Conservation (phyloP, 2,113 vertebrate genomes). For the Pagrus major region DNA sequence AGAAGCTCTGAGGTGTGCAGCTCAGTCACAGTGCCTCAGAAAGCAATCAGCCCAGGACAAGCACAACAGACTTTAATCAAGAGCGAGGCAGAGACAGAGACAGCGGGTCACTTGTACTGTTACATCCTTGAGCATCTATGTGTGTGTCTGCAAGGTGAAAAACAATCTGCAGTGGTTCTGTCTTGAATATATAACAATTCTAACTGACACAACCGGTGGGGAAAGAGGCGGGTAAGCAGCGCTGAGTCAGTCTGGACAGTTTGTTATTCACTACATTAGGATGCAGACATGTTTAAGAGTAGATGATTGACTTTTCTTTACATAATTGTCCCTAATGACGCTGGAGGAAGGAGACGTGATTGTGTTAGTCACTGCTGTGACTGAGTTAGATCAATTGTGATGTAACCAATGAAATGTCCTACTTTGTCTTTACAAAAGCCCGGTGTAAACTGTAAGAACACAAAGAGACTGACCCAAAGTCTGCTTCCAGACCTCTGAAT, state of each 20-base stretch:
- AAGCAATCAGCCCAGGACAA: conserved; percentile 50
- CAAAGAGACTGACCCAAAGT: neutral
- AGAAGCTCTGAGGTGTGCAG: conserved; percentile 12
- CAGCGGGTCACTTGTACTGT: neutral
- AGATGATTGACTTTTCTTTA: conserved; percentile 9
- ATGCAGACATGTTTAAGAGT: neutral
- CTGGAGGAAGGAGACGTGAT: neutral
- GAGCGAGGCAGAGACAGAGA: conserved; percentile 7
- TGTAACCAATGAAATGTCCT: neutral
- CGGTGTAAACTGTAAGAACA: neutral
- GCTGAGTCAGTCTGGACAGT: too few relatives aligned
- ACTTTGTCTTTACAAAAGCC: neutral
- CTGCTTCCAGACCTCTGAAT: neutral
- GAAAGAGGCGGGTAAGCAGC: neutral
- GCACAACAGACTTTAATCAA: conserved; percentile 53
- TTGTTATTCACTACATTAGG: neutral
- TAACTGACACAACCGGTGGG: neutral
- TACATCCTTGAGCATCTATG: neutral
- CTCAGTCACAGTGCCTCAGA: conserved; percentile 15
- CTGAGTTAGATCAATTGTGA: neutral
- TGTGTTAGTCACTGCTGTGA: neutral
- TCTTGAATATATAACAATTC: neutral
- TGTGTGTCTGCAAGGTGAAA: neutral
- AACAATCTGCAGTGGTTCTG: conserved; percentile 15
- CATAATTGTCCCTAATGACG: neutral